Percentiles rank a stretch among this genome's conserved stretches.
Evolutionary conservation across 2,797 vertebrate genomes (phyloP).

Genomic region (Tenualosa thibaudeaui): DNA sequence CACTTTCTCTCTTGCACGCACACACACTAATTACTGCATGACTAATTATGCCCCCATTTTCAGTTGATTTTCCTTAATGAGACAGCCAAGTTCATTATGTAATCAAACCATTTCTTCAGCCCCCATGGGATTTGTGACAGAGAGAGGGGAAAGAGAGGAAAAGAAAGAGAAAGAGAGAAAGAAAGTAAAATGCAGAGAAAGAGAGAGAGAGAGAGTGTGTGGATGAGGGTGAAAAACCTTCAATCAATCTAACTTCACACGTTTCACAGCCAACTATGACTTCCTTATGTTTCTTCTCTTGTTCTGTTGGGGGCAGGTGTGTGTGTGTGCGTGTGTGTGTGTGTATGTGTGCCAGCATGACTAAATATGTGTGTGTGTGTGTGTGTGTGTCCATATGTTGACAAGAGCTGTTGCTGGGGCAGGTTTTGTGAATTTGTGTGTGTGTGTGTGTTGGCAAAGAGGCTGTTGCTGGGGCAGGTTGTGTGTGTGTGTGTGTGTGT

Average conservation of each 20-base stretch:
- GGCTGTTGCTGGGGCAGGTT: background rate
- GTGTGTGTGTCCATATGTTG: constrained; percentile 37
- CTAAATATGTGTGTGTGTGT: background rate
- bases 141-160: background rate
- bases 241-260: background rate
- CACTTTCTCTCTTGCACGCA: constrained; percentile 72
- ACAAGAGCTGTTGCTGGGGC: constrained; percentile 40
- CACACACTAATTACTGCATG: constrained; percentile 87
- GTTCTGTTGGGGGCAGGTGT: constrained; percentile 10
- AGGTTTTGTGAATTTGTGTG: constrained; percentile 9
- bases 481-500: constrained; percentile 5
- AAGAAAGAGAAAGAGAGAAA: background rate
- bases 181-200: background rate
- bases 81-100: constrained; percentile 93
- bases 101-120: constrained; percentile 90
- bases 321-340: constrained; percentile 31
- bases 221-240: no score
- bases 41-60: constrained; percentile 90
- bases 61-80: constrained; percentile 90
- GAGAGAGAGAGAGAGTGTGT: background rate
- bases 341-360: constrained; percentile 20
- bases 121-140: constrained; percentile 70
- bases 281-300: no score
- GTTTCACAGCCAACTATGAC: background rate
- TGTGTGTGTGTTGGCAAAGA: constrained; percentile 14